These are phyloP conservation scores for Rhincodon typus DNA, from an alignment of 2,797 vertebrate species.

Conservation along the genomic window DNA sequence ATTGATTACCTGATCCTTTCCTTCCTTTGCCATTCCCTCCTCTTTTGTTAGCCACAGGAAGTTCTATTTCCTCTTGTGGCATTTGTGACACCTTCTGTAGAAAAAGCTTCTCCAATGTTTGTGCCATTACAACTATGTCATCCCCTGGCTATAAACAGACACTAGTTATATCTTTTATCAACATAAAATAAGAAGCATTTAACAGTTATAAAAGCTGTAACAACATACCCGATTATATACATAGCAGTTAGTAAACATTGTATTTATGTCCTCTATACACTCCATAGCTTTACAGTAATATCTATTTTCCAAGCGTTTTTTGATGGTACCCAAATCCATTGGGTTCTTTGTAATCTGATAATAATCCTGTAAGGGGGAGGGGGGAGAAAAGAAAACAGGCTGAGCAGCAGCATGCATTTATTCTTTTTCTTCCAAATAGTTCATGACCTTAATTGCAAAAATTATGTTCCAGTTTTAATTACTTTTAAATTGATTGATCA, in stretches of 20 bases:
- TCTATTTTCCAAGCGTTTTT: slow-evolving; percentile 79
- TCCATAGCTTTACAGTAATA: slow-evolving; percentile 78
- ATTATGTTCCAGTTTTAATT: not conserved
- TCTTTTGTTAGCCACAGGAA: slow-evolving; percentile 53
- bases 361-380: slow-evolving; percentile 70
- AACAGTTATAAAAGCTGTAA: not conserved
- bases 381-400: slow-evolving; percentile 37
- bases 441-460: not conserved
- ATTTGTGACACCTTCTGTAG: slow-evolving; percentile 74
- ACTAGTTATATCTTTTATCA: not conserved
- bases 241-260: slow-evolving; percentile 90
- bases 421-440: too few relatives aligned
- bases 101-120: slow-evolving; percentile 81
- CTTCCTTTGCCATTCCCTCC: slow-evolving; percentile 57
- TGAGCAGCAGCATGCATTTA: not conserved
- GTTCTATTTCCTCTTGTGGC: slow-evolving; percentile 69
- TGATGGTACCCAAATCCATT: slow-evolving; percentile 87
- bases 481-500: not conserved
- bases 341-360: slow-evolving; percentile 81
- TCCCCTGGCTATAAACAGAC: slow-evolving; percentile 68
- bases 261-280: slow-evolving; percentile 81
- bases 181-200: not conserved
- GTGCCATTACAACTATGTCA: slow-evolving; percentile 86
- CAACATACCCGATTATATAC: slow-evolving; percentile 80
- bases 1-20: slow-evolving; percentile 30